Conservation (phyloP, 2,797 vertebrate species). For the Argya squamiceps region DNA sequence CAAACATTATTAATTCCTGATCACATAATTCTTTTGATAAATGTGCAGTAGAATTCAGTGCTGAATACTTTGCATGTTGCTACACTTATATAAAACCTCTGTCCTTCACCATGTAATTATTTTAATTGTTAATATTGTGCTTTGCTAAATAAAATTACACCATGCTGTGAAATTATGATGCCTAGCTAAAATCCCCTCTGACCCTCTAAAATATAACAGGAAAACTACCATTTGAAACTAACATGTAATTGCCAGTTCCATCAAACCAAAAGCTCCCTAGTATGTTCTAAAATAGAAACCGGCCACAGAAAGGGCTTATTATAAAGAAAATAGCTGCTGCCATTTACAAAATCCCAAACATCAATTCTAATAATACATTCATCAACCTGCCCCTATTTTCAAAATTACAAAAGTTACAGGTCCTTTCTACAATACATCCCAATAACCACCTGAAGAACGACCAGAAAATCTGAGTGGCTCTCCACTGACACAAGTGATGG, state of each 20-base stretch:
- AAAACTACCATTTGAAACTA: not conserved
- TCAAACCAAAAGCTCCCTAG: not conserved
- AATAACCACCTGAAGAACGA: not conserved
- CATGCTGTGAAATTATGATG: not conserved
- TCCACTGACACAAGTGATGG: accelerated
- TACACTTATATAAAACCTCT: not conserved
- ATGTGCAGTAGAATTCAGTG: not conserved
- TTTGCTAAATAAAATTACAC: slow-evolving; percentile 19
- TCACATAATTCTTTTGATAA: not conserved
- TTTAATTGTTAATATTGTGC: slow-evolving; percentile 8
- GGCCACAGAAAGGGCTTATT: not conserved
- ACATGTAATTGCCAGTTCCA: not conserved
- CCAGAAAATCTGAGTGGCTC: not conserved
- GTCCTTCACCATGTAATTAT: not conserved
- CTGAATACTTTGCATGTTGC: not conserved
- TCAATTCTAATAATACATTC: not conserved
- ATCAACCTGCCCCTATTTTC: not conserved
- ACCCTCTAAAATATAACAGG: not conserved
- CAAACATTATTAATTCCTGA: not conserved
- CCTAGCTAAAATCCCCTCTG: slow-evolving; percentile 13
- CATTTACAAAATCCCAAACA: not conserved
- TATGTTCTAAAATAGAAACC: not conserved
- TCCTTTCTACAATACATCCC: not conserved
- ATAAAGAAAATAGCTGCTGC: not conserved
- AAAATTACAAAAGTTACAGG: not conserved